These are phyloP conservation scores for Homarus americanus DNA, from an alignment of 1,140 invertebrate species.

Conservation along the genomic window DNA sequence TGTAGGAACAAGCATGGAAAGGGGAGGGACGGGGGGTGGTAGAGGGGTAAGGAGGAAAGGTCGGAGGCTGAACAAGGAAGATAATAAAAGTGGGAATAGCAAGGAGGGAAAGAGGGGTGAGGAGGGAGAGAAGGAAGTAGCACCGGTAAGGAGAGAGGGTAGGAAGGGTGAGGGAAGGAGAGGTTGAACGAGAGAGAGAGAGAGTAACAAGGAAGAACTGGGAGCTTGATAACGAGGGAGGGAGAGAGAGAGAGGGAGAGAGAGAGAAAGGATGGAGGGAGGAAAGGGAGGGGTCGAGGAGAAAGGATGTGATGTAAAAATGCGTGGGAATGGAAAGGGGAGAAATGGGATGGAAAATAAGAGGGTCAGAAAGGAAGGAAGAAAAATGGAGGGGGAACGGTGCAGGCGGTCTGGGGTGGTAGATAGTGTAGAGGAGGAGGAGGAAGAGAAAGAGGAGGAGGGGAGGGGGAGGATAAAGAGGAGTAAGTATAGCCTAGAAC, in stretches of 20 bases:
- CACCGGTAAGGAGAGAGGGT: background rate
- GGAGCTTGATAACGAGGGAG: background rate
- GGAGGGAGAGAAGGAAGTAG: background rate
- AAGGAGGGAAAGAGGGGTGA: background rate
- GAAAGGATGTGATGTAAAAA: background rate
- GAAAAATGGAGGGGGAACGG: background rate
- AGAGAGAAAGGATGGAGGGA: background rate
- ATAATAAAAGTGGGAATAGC: background rate
- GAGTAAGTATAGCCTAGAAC: background rate
- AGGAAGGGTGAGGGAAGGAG: no score
- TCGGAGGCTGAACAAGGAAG: background rate
- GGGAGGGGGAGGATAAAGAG: background rate
- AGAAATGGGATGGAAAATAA: background rate
- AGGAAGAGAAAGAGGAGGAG: slow-evolving; percentile 18
- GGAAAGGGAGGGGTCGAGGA: background rate
- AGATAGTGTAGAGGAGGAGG: slow-evolving; percentile 10
- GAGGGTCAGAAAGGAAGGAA: background rate
- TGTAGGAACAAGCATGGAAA: no score
- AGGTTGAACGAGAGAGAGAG: no score
- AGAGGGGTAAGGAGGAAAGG: background rate
- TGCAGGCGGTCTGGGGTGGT: no score
- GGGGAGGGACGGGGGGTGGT: background rate
- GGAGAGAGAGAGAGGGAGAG: no score
- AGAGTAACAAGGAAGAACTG: no score
- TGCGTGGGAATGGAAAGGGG: background rate